Evolutionary conservation across 2,797 vertebrate species (phyloP).

Genomic region (Spondyliosoma cantharus): DNA sequence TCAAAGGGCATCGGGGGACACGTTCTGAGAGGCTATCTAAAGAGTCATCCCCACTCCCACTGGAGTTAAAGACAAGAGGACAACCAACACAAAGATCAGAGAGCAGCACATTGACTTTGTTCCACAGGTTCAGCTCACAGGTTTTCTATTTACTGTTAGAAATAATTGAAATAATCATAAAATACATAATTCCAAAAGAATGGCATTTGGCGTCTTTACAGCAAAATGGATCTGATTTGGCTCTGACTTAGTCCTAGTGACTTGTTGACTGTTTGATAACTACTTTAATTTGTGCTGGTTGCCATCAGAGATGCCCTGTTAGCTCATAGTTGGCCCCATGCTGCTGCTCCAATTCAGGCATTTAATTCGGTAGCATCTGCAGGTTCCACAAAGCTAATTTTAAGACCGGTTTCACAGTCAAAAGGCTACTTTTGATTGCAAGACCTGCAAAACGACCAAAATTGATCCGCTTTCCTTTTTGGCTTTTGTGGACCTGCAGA

Average conservation of each 20-base stretch:
- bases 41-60: conserved; percentile 84
- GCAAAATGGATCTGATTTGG: background rate
- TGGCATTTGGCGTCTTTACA: background rate
- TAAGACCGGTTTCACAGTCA: fast-evolving
- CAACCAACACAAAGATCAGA: background rate
- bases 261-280: background rate
- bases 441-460: background rate
- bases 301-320: conserved; percentile 86
- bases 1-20: conserved; percentile 79
- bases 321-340: conserved; percentile 71
- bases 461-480: no score
- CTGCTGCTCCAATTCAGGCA: conserved; percentile 51
- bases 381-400: conserved; percentile 31
- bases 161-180: no score
- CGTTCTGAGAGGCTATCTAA: conserved; percentile 78
- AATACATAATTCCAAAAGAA: background rate
- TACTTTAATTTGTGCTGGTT: background rate
- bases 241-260: background rate
- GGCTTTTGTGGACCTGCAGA: conserved; percentile 39
- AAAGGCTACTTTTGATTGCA: background rate
- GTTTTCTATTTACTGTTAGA: background rate
- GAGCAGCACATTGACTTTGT: background rate
- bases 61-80: conserved; percentile 35
- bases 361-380: conserved; percentile 33
- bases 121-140: background rate